phyloP scores from a whole-genome alignment of 2,113 vertebrate species.

The Gracilinanus agilis region DNA sequence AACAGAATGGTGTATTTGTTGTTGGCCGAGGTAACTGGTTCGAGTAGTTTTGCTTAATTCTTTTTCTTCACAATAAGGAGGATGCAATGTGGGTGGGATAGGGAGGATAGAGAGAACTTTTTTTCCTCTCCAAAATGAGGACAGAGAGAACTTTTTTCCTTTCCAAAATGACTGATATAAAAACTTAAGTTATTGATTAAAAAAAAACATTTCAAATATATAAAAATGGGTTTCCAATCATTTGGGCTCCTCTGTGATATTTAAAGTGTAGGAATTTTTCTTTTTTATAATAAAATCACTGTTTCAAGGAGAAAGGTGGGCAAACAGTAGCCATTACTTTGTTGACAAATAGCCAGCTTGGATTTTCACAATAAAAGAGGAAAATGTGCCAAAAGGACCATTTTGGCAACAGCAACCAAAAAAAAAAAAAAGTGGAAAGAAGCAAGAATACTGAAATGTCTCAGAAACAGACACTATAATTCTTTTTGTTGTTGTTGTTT shows the following conservation, averaged over 20 bases:
- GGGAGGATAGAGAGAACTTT: not conserved
- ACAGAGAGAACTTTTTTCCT: not conserved
- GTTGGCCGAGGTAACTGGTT: not conserved
- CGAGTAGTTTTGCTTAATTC: not conserved
- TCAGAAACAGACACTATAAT: constrained; percentile 8
- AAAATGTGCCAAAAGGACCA: not conserved
- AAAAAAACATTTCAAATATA: not conserved
- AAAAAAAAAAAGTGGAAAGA: constrained; percentile 45
- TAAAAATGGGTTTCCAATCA: not conserved
- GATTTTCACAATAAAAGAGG: constrained; percentile 1
- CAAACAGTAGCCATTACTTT: constrained; percentile 1
- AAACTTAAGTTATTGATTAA: constrained; percentile 9
- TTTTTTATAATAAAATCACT: not conserved
- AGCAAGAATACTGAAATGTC: constrained; percentile 1
- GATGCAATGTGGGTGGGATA: not conserved
- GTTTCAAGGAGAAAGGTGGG: not conserved
- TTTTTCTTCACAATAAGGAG: not conserved
- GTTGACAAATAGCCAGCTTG: not conserved
- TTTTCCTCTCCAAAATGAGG: not conserved
- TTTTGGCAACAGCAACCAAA: not conserved
- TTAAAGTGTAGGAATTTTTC: not conserved
- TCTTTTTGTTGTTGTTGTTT: constrained; percentile 55
- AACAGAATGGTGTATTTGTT: not conserved
- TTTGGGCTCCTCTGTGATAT: not conserved
- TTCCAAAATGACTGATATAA: not conserved